Base-by-base conservation (phyloP, 2,888 invertebrate species). In the Neoitamus cyanurus region DNA sequence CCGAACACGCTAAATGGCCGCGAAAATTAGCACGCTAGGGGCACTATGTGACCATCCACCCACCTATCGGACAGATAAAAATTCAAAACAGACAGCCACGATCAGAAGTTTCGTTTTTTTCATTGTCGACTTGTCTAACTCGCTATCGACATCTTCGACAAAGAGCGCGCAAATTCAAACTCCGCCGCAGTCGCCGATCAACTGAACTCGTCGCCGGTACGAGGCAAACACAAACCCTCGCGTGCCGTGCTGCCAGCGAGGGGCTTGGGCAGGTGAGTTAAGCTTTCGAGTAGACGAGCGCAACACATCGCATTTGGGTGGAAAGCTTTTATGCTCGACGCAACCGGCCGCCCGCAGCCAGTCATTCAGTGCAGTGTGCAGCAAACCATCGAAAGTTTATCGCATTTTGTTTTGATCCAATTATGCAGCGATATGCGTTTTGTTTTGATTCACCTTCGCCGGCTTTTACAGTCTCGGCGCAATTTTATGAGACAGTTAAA, bases 371-470 rank as follows among this genome's bases (percentile, higher is more conserved):
- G 58, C 28, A n/a, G n/a, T n/a, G 13, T 42, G 28, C 42, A 77
- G 30, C 42, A 77, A 46, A 25, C 34, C 37, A 20, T 37, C 9
- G 72, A 36, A 73, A 73, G 73, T 25, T 36, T 73, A 58, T 73
- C 34, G 20, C 72, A 13, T 30, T 72, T 34, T 72, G 72, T 72
- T 72, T 72, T 36, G 3, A 15, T 72, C 20, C 34, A 28, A 9
- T 5, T 5, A 69, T 30, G 6, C 48, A 15, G 48, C 48, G 48
- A 48, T 36, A 34, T 72, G n/a, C 20, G 11, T 31, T 73, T 73
- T 73, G 73, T 73, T 73, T 73, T 73, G 73, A 73, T n/a, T 20
- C 36, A 31, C 3, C 11, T 73, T 73, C 73, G 73, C 73, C 73
- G 73, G 73, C 9, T 31, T 36, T 73, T 31, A 31, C 58, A 58